Conservation (phyloP, 2,888 invertebrate species). For the Meiosimyza platycephala region DNA sequence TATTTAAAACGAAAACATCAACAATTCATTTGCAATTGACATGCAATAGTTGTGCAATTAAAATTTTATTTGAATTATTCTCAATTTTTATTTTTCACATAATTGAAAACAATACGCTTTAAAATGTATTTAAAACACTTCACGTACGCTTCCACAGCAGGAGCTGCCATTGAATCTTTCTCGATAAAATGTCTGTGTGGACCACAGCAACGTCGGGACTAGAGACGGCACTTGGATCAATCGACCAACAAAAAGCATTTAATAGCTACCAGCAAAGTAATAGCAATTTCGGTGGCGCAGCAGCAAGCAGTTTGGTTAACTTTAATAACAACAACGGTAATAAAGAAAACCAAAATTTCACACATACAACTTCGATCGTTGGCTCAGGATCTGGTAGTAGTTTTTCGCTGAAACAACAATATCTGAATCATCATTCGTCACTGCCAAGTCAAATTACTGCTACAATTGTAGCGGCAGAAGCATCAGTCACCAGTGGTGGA, state of each 20-base stretch:
- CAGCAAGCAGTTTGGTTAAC: background rate
- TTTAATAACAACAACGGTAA: constrained; percentile 1
- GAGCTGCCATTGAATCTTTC: constrained; percentile 27
- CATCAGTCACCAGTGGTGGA: constrained; percentile 17
- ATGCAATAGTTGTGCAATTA: constrained; percentile 22
- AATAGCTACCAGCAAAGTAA: constrained; percentile 45
- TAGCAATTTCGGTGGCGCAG: constrained; percentile 31
- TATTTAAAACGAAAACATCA: background rate
- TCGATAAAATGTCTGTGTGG: constrained; percentile 74
- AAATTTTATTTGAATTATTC: constrained; percentile 8
- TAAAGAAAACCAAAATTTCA: constrained; percentile 9
- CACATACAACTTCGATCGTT: too few species aligned
- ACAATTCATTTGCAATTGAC: background rate
- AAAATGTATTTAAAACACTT: background rate
- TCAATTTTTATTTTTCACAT: constrained; percentile 15
- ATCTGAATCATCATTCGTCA: constrained; percentile 22
- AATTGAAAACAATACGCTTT: constrained; percentile 1
- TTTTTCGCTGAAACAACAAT: constrained; percentile 36
- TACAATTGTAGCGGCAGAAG: constrained; percentile 39
- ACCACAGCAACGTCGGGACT: constrained; percentile 75
- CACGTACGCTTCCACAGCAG: constrained; percentile 29
- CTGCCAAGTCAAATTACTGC: constrained; percentile 38
- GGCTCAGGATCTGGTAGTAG: constrained; percentile 7
- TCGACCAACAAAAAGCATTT: constrained; percentile 38
- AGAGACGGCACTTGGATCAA: constrained; percentile 56